These are phyloP conservation scores for Adrianichthys oophorus DNA, from an alignment of 2,797 vertebrate species.

Conservation along the genomic window DNA sequence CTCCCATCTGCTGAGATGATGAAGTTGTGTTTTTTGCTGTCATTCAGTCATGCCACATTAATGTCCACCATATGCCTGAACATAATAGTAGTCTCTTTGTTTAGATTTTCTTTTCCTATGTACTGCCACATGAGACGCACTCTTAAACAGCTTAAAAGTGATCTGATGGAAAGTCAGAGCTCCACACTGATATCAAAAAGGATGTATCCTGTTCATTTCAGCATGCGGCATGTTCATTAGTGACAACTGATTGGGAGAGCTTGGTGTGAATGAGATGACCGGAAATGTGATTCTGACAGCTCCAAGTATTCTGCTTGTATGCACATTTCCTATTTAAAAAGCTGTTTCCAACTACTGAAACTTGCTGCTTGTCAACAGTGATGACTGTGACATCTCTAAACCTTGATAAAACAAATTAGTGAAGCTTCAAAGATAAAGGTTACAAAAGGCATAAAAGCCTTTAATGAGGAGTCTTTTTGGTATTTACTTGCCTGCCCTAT, in stretches of 20 bases:
- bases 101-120: conserved; percentile 44
- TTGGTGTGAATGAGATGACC: conserved; percentile 19
- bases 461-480: too few species aligned
- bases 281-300: conserved; percentile 31
- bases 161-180: conserved; percentile 12
- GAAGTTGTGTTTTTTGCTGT: conserved; percentile 19
- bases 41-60: conserved; percentile 32
- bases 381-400: conserved; percentile 2
- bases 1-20: conserved; percentile 35
- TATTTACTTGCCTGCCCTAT: too few species aligned
- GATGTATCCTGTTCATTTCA: conserved; percentile 13
- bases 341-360: not conserved
- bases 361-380: not conserved
- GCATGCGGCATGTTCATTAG: conserved; percentile 12
- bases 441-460: too few species aligned
- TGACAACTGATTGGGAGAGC: conserved; percentile 33
- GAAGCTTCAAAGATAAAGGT: too few species aligned
- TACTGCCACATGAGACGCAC: conserved; percentile 1
- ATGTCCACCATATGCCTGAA: conserved; percentile 49
- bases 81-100: conserved; percentile 38
- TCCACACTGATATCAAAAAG: conserved; percentile 8
- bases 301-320: conserved; percentile 39
- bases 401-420: not conserved
- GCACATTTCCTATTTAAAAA: conserved; percentile 1
- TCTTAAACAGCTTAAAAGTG: conserved; percentile 27